These are phyloP conservation scores for Lepeophtheirus salmonis DNA, from an alignment of 1,140 invertebrate genomes.

Conservation along the genomic window DNA sequence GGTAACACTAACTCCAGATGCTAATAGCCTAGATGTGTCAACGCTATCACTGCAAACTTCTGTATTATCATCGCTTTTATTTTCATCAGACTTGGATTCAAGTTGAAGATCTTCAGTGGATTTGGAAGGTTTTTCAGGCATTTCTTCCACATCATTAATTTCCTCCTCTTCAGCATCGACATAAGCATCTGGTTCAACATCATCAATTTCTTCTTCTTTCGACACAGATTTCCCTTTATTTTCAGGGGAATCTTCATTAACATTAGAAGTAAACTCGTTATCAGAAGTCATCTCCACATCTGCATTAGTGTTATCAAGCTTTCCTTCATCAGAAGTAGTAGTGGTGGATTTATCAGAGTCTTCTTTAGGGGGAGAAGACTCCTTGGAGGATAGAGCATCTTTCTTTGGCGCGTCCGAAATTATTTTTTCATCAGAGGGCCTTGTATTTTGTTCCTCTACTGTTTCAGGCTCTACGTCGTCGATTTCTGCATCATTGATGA, in stretches of 20 bases:
- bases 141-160: background rate
- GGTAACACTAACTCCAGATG: slow-evolving; percentile 8
- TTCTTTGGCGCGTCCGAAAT: background rate
- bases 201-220: slow-evolving; percentile 13
- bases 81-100: background rate
- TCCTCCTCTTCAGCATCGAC: slow-evolving; percentile 20
- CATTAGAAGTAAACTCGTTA: too few species aligned
- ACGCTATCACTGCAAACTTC: slow-evolving; percentile 20
- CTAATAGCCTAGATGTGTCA: slow-evolving; percentile 13
- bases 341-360: background rate
- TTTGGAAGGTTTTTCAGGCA: background rate
- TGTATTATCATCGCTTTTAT: background rate
- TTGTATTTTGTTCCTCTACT: background rate
- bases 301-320: background rate
- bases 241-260: background rate
- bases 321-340: background rate
- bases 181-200: slow-evolving; percentile 13
- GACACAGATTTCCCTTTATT: slow-evolving; percentile 23
- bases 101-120: background rate
- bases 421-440: background rate
- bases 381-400: background rate
- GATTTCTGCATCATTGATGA: slow-evolving; percentile 17
- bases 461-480: slow-evolving; percentile 17
- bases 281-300: background rate
- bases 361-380: background rate